Base-by-base conservation (phyloP, 2,888 invertebrate species). In the Ptilodon capucinus region DNA sequence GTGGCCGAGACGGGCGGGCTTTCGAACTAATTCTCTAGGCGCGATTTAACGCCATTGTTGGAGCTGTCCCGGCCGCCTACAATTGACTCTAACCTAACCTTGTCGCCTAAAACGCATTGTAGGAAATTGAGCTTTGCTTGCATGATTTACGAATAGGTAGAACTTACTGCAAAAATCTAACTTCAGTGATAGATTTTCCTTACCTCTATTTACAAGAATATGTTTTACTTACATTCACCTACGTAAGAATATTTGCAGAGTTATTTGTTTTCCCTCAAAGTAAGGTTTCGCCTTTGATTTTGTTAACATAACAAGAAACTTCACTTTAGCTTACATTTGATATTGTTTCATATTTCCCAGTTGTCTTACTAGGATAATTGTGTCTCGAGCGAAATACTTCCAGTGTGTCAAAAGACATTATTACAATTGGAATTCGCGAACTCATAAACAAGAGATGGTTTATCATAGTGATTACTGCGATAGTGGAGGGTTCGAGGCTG, bases 31-130 rank as follows among this genome's bases (percentile, higher is more conserved):
- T 80, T 78, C 76, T 71, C 75, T 66, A 55, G 68, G 64, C 65
- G 72, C 78, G 74, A 79, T 79, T 81, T 76, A 71, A 71, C 74
- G 65, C 74, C 57, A 74, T 78, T 78, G 78, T 80, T 46, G 64
- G 44, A 49, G 46, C 57, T 48, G 62, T 62, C 49, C 58, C 62
- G 48, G 51, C 59, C 42, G 64, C 57, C 67, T 67, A 64, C 71
- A 73, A 76, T 78, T 63, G 72, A 74, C 74, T 74, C 68, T 71
- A 68, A 74, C 57, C 46, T 54, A 9, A 34, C 64, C 64, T 70
- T 40, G 64, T 67, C 61, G 42, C 51, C 46, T 47, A 51, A 2
- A 4, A 21, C 48, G 46, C 16, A 41, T 21, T 48, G 44, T 49
- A 45, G 42, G 39, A 17, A 34, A 34, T 43, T 46, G 42, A 40